Evolutionary conservation across 2,113 vertebrate genomes (phyloP).

Genomic region (Notothenia coriiceps): DNA sequence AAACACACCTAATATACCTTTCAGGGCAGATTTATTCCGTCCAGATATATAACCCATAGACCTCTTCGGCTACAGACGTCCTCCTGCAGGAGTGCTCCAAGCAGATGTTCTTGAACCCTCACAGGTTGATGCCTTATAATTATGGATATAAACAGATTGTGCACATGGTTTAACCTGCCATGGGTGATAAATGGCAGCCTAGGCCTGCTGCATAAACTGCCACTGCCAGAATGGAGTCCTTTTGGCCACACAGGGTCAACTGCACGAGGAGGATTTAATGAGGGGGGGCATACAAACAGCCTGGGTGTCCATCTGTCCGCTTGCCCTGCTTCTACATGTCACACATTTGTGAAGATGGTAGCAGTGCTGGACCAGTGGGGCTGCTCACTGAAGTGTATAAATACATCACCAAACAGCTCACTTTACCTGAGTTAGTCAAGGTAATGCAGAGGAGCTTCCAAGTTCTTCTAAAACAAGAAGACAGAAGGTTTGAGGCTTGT

Average conservation of each 20-base stretch:
- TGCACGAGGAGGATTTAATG: constrained; percentile 72
- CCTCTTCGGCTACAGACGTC: constrained; percentile 23
- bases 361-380: not conserved
- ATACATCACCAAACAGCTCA: constrained; percentile 7
- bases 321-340: constrained; percentile 34
- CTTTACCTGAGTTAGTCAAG: constrained; percentile 7
- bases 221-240: constrained; percentile 60
- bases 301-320: constrained; percentile 74
- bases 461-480: not conserved
- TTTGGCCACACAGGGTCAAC: constrained; percentile 65
- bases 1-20: constrained; percentile 50
- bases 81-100: constrained; percentile 37
- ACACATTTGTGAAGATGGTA: constrained; percentile 24
- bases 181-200: constrained; percentile 76
- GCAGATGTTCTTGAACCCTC: constrained; percentile 72
- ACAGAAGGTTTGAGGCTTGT: not conserved
- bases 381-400: constrained; percentile 23
- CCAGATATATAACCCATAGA: constrained; percentile 39
- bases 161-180: constrained; percentile 77
- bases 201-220: constrained; percentile 58
- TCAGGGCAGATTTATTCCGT: constrained; percentile 42
- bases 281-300: constrained; percentile 56
- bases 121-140: constrained; percentile 73
- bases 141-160: constrained; percentile 81
- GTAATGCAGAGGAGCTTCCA: not conserved